Evolutionary conservation across 2,797 vertebrate genomes (phyloP), one percentile per base, ranked within the genome.

Genomic region (Heterohyrax brucei): DNA sequence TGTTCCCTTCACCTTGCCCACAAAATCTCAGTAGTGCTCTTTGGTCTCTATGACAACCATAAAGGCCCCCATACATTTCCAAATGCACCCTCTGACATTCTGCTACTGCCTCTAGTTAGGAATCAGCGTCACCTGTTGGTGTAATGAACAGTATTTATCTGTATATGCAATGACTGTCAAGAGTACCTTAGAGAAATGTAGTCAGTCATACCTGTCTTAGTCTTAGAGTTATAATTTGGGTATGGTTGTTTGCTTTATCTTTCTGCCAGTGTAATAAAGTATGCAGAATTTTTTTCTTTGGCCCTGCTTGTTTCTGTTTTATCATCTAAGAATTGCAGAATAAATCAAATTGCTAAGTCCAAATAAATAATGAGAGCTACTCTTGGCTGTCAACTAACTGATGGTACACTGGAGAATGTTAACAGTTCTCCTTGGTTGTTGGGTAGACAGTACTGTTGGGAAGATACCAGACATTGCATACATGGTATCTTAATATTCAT

Each of bases 381-480:
- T 89, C 5, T 83, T 93, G 30, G 26, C n/a, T 62, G 33, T 78
- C 79, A 85, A 92, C 66, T 56, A 53, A 53, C 50, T 13, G 83
- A 79, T 66, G 64, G 13, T 93, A 46, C 61, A 30, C 53, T 44
- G 9, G 50, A 93, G 33, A 88, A 5, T 66, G 33, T 86, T 78
- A 84, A 84, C 19, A 87, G 33, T 86, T 44, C 89, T 75, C 24
- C 7, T 13, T 91, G 61, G 56, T 46, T 77, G 1, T 28, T 85
- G 48, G 18, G 3, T 72, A 92, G 46, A 94, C 5, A 53, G 0
- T 56, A 21, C 48, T 87, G 77, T 0, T 44, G 46, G 61, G 59
- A 93, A 91, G 33, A 93, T 10, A 92, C 46, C 44, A 94, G 44
- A 80, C n/a, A 76, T 87, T 95, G 92, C 89, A 62, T 56, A 91